phyloP scores from a whole-genome alignment of 2,113 vertebrate species.

The Halcyon malimbica region DNA sequence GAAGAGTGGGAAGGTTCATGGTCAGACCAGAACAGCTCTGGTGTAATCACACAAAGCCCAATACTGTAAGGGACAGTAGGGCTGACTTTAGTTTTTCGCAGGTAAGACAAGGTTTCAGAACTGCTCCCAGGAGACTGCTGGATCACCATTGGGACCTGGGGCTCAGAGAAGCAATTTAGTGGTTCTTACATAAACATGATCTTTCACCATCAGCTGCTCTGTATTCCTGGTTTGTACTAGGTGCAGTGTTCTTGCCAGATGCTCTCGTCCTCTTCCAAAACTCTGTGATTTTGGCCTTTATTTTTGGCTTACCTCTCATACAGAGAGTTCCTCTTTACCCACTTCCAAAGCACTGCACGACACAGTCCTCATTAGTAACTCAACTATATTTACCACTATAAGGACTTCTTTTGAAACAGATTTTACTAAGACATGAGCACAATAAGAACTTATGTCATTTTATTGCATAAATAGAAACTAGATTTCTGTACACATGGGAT shows the following conservation, averaged over 20 bases:
- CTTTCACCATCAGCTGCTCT: not conserved
- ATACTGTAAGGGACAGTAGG: not conserved
- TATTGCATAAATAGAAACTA: not conserved
- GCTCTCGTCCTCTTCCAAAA: not conserved
- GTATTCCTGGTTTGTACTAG: not conserved
- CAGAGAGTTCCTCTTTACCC: not conserved
- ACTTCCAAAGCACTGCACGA: not conserved
- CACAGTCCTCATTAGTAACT: not conserved
- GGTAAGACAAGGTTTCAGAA: not conserved
- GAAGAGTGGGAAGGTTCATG: fast-evolving
- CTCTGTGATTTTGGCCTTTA: not conserved
- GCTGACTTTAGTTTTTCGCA: not conserved
- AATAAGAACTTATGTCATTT: not conserved
- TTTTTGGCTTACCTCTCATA: not conserved
- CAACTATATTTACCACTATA: not conserved
- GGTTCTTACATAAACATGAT: not conserved
- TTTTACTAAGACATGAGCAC: not conserved
- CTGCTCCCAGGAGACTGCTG: not conserved
- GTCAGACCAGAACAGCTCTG: not conserved
- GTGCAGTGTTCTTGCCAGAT: not conserved
- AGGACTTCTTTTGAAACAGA: not conserved
- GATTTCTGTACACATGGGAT: not conserved
- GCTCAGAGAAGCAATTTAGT: not conserved
- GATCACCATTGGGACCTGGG: not conserved
- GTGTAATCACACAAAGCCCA: not conserved